phyloP scores from a whole-genome alignment of 2,888 invertebrate genomes.

The Teleiodes luculella region DNA sequence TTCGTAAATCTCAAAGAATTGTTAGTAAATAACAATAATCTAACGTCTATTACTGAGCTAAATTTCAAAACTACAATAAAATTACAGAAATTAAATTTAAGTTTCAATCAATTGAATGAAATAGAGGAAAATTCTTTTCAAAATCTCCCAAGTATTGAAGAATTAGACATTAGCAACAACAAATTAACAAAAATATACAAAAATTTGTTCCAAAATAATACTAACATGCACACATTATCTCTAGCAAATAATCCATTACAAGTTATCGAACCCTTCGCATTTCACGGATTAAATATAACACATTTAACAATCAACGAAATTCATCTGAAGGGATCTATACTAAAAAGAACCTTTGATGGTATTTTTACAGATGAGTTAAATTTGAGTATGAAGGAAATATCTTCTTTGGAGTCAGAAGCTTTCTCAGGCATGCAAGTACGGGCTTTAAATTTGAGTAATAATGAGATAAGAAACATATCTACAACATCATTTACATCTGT shows the following conservation, averaged over 20 bases:
- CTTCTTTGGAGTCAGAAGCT: neutral
- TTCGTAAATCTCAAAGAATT: neutral
- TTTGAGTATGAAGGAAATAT: neutral
- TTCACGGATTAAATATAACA: neutral
- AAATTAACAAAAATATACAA: neutral
- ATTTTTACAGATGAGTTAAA: neutral
- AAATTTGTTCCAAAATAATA: neutral
- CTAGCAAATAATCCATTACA: neutral
- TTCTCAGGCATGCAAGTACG: neutral
- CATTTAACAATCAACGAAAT: neutral
- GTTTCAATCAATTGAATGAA: neutral
- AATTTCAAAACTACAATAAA: neutral
- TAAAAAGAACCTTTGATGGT: neutral
- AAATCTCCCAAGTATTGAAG: neutral
- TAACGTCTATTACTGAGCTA: neutral
- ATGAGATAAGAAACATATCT: neutral
- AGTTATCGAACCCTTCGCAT: neutral
- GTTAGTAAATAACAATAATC: neutral
- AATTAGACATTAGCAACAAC: neutral
- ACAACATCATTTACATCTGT: neutral
- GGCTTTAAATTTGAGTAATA: neutral
- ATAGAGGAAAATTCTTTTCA: neutral
- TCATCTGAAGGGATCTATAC: neutral
- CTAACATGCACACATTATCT: neutral
- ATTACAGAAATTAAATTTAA: neutral